phyloP scores from a whole-genome alignment of 2,888 invertebrate species.

The Kryphioiulus occultus region DNA sequence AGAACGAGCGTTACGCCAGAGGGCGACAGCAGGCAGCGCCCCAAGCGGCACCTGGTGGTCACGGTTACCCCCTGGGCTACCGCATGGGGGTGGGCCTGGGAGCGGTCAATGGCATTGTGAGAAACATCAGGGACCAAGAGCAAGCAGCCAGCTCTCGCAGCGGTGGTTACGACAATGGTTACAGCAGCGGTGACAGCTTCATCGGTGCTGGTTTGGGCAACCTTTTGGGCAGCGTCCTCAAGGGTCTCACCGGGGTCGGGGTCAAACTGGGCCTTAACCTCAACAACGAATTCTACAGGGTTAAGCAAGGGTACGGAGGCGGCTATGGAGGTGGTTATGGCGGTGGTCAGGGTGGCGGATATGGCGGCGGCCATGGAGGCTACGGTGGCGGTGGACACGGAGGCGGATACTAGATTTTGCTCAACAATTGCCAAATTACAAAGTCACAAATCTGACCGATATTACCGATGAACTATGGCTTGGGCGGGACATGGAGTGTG shows the following conservation, averaged over 20 bases:
- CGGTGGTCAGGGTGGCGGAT: not conserved
- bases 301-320: constrained; percentile 27
- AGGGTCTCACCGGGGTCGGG: constrained; percentile 39
- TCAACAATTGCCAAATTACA: not conserved
- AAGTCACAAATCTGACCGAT: not conserved
- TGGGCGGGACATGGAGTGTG: not conserved
- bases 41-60: not conserved
- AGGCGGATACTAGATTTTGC: not conserved
- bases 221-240: constrained; percentile 35
- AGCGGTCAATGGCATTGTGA: constrained; percentile 33
- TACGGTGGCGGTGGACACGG: not conserved
- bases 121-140: not conserved
- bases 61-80: not conserved
- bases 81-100: constrained; percentile 20
- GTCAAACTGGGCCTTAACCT: constrained; percentile 45
- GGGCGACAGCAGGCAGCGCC: not conserved
- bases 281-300: constrained; percentile 47
- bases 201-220: constrained; percentile 25
- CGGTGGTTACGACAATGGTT: constrained; percentile 23
- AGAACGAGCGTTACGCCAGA: not conserved
- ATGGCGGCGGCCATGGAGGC: not conserved
- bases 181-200: constrained; percentile 7
- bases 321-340: constrained; percentile 39
- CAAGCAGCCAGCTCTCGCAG: constrained; percentile 8
- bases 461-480: not conserved